Evolutionary conservation across 2,888 invertebrate genomes (phyloP).

Genomic region (Lasioglossum figueresi): DNA sequence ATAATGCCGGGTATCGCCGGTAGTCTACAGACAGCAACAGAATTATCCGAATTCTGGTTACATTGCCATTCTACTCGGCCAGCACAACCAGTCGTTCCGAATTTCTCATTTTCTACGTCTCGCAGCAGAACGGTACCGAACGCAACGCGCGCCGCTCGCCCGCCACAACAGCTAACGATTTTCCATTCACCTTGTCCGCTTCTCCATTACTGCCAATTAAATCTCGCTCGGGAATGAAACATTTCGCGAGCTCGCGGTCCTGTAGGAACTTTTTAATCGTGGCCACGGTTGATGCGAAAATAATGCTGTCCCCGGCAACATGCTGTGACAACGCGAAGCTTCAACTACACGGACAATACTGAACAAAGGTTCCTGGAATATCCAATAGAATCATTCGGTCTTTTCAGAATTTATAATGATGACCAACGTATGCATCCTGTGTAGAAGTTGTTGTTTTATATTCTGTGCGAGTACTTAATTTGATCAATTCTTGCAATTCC

Average conservation of each 20-base stretch:
- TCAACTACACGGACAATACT: neutral
- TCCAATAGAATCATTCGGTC: neutral
- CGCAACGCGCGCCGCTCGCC: neutral
- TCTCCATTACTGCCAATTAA: slow-evolving; percentile 39
- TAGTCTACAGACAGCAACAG: neutral
- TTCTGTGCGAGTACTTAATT: too few species aligned
- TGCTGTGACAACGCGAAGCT: neutral
- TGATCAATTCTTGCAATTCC: too few species aligned
- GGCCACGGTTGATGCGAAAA: neutral
- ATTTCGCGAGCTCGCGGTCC: slow-evolving; percentile 1
- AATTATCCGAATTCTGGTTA: neutral
- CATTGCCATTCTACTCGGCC: neutral
- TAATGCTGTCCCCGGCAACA: slow-evolving; percentile 11
- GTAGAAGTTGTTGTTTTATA: too few species aligned
- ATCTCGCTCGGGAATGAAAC: slow-evolving; percentile 22
- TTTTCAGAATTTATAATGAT: neutral
- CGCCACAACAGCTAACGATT: neutral
- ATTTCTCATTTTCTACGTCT: neutral
- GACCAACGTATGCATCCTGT: too few species aligned
- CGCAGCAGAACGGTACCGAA: neutral
- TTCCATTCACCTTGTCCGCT: slow-evolving; percentile 4
- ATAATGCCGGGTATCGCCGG: neutral
- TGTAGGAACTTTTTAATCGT: neutral
- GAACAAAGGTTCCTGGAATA: neutral
- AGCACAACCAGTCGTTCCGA: neutral